Evolutionary conservation across 2,113 vertebrate species (phyloP).

Genomic region (Mormyrus lacerda): DNA sequence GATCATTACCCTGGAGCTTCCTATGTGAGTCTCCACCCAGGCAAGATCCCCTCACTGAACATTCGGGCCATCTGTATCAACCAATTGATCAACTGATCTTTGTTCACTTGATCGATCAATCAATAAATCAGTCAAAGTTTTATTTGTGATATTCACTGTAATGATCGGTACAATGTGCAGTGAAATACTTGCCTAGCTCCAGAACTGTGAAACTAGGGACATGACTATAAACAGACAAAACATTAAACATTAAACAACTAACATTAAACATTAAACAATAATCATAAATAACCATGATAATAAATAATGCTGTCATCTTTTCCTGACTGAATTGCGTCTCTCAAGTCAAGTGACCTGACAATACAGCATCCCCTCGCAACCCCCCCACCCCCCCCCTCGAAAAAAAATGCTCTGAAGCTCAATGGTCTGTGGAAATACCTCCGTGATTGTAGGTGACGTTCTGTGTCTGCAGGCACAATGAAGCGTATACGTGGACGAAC

Average conservation of each 20-base stretch:
- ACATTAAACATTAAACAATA: background rate
- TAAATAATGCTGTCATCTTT: background rate
- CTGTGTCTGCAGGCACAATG: conserved; percentile 68
- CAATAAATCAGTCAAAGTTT: background rate
- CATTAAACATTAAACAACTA: background rate
- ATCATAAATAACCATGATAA: background rate
- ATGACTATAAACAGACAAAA: background rate
- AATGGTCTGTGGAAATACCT: background rate
- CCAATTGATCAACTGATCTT: background rate
- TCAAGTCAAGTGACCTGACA: background rate
- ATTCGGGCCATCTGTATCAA: background rate
- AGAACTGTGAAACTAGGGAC: background rate
- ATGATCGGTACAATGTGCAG: background rate
- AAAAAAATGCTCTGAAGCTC: background rate
- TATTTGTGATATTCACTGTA: background rate
- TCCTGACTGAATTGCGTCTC: background rate
- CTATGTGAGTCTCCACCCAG: conserved; percentile 68
- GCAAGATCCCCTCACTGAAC: background rate
- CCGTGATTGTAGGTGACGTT: background rate
- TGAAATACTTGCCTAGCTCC: background rate
- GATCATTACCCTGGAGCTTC: conserved; percentile 90
- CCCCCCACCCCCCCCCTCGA: background rate
- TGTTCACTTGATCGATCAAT: background rate
- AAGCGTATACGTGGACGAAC: conserved; percentile 97
- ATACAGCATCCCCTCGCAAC: background rate